phyloP scores from a whole-genome alignment of 2,797 vertebrate species.

The Gallinago stenura region DNA sequence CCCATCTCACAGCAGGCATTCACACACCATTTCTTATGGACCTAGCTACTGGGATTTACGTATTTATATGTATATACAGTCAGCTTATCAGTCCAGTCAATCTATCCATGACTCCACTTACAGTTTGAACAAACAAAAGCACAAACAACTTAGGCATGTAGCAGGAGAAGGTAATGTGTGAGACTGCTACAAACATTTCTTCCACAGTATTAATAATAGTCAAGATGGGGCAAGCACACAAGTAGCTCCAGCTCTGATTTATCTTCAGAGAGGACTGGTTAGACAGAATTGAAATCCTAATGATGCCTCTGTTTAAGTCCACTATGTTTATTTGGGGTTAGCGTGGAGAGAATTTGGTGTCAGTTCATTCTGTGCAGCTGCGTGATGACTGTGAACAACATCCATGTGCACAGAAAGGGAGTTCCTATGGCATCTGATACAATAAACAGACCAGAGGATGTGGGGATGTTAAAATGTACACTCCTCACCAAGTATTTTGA shows the following conservation, averaged over 20 bases:
- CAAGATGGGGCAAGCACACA: not conserved
- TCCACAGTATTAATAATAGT: not conserved
- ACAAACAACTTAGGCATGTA: not conserved
- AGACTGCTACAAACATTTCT: not conserved
- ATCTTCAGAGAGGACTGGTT: not conserved
- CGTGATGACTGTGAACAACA: not conserved
- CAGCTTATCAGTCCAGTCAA: not conserved
- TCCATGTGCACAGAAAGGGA: not conserved
- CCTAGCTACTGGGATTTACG: not conserved
- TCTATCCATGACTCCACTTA: not conserved
- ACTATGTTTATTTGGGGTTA: not conserved
- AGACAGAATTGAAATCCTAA: not conserved
- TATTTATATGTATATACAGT: not conserved
- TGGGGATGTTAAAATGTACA: not conserved
- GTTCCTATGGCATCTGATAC: not conserved
- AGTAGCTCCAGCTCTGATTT: not conserved
- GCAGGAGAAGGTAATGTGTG: not conserved
- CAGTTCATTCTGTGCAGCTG: not conserved
- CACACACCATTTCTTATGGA: not conserved
- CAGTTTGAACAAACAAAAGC: not conserved
- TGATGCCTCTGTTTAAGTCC: not conserved
- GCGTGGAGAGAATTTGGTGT: not conserved
- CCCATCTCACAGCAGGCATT: not conserved
- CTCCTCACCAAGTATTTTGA: slow-evolving; percentile 22
- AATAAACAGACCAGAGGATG: slow-evolving; percentile 35